Evolutionary conservation across 2,888 invertebrate species (phyloP).

Genomic region (Tridacna crocea): DNA sequence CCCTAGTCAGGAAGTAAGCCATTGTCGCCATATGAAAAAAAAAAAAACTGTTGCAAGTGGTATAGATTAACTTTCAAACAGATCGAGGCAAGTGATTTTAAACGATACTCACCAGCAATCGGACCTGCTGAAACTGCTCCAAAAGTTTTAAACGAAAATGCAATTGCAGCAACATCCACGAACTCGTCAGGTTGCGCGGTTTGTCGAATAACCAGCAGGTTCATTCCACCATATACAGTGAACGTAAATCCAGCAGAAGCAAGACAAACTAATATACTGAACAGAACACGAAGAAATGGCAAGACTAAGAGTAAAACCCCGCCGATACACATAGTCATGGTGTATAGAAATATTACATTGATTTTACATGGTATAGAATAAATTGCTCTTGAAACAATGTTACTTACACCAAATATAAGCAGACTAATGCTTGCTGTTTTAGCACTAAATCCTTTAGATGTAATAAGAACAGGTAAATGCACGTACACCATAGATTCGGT

Average conservation of each 20-base stretch:
- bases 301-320: not conserved
- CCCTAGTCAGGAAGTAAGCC: too few species aligned
- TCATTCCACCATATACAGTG: constrained; percentile 11
- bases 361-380: constrained; percentile 17
- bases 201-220: constrained; percentile 14
- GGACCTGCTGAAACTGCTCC: constrained; percentile 9
- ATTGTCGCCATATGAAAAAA: too few species aligned
- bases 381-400: constrained; percentile 3
- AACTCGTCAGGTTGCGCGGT: constrained; percentile 6
- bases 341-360: not conserved
- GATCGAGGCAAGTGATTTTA: too few species aligned
- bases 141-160: constrained; percentile 11
- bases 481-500: constrained; percentile 8
- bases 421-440: constrained; percentile 1
- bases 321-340: not conserved
- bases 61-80: too few species aligned
- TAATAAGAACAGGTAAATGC: constrained; percentile 3
- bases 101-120: not conserved
- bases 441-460: constrained; percentile 5
- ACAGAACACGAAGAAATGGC: not conserved
- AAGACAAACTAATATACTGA: not conserved
- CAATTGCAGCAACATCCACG: constrained; percentile 4
- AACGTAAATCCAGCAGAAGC: constrained; percentile 10
- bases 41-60: too few species aligned
- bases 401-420: constrained; percentile 4